Evolutionary conservation across 2,113 vertebrate species (phyloP).

Genomic region (Antidorcas marsupialis): DNA sequence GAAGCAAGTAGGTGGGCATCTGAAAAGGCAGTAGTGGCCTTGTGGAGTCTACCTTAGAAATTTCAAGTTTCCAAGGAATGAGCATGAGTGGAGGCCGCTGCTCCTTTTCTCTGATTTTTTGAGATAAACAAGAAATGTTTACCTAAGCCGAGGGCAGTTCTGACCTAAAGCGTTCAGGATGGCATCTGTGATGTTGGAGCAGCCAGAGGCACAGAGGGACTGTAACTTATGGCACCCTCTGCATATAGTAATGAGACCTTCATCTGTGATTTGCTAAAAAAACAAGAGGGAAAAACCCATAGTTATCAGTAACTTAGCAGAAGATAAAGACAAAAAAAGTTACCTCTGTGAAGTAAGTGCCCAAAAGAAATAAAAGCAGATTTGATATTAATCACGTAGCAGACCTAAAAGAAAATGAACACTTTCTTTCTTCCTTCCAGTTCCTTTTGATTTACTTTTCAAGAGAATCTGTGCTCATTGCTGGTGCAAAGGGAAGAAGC

Average conservation of each 20-base stretch:
- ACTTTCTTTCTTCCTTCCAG: background rate
- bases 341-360: slow-evolving; percentile 13
- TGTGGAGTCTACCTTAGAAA: background rate
- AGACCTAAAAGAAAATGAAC: slow-evolving; percentile 5
- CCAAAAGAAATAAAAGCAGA: slow-evolving; percentile 18
- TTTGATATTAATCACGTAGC: slow-evolving; percentile 1
- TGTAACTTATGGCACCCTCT: slow-evolving; percentile 96
- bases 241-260: slow-evolving; percentile 98
- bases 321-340: background rate
- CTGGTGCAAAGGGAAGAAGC: background rate
- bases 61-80: background rate
- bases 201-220: slow-evolving; percentile 97
- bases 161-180: slow-evolving; percentile 96
- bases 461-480: slow-evolving; percentile 5
- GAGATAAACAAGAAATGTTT: slow-evolving; percentile 43
- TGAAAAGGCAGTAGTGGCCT: background rate
- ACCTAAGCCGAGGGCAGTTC: slow-evolving; percentile 97
- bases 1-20: background rate
- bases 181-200: slow-evolving; percentile 97
- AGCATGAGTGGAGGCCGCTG: background rate
- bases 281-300: slow-evolving; percentile 3
- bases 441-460: background rate
- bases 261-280: slow-evolving; percentile 96
- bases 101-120: background rate
- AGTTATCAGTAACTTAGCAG: slow-evolving; percentile 23